Base-by-base conservation (phyloP, 2,888 invertebrate genomes). In the Heteromyza rotundicornis region DNA sequence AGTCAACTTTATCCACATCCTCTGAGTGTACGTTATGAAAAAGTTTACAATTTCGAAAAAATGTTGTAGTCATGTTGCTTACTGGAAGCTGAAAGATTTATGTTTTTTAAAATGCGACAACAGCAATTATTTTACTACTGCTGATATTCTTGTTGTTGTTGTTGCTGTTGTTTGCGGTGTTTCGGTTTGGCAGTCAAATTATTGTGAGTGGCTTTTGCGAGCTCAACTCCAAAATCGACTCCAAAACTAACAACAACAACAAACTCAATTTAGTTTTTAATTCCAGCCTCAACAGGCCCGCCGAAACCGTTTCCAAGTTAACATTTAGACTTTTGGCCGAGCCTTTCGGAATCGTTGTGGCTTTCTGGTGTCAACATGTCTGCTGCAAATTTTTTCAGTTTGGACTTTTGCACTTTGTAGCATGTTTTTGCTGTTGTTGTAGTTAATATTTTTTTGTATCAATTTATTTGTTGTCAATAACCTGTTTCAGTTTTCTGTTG, bases 231-330 rank as follows among this genome's bases (percentile, higher is more conserved):
- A n/a, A n/a, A n/a, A n/a, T n/a, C n/a, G n/a, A n/a, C n/a, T n/a
- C n/a, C n/a, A n/a, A n/a, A n/a, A n/a, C n/a, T n/a, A n/a, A n/a
- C n/a, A n/a, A n/a, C n/a, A n/a, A n/a, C n/a, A n/a, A n/a, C n/a
- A n/a, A n/a, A n/a, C n/a, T n/a, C n/a, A 65, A 68, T 70, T 70
- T 69, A 57, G 54, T 20, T 27, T 27, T 27, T 10, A 27, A 27
- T 27, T 5, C 27, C 5, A 10, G 7, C 7, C 27, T 7, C 27
- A 27, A 27, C 10, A 10, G 27, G 27, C 7, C 27, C 5, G 10
- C 10, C 27, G 27, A 7, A 27, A 27, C 7, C 27, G 27, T 27
- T 7, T 27, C 10, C 27, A 7, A 27, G 27, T 27, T 27, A 27
- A 27, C 10, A 7, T 27, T 27, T 27, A 27, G n/a, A n/a, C n/a